Evolutionary conservation across 2,888 invertebrate species (phyloP).

Genomic region (Cheilosia vulpina): DNA sequence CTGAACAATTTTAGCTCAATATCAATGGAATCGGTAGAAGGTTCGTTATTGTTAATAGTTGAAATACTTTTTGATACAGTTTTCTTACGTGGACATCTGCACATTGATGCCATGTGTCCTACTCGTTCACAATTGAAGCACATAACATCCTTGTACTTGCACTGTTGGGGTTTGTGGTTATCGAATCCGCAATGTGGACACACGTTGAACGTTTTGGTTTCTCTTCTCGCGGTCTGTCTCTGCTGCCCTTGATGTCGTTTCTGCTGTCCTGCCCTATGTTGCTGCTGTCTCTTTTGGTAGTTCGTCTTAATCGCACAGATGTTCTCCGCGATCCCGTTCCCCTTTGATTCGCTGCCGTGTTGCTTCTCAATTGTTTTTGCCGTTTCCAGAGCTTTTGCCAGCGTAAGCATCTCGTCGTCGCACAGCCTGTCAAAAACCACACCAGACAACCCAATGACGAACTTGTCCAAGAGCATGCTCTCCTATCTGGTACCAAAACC

Average conservation of each 20-base stretch:
- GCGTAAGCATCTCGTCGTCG: conserved; percentile 19
- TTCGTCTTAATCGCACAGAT: background rate
- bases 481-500: conserved; percentile 14
- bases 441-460: conserved; percentile 16
- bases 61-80: background rate
- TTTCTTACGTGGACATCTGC: conserved; percentile 13
- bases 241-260: conserved; percentile 3
- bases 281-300: background rate
- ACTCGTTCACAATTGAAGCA: conserved; percentile 9
- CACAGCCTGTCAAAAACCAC: conserved; percentile 16
- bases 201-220: background rate
- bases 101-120: conserved; percentile 17
- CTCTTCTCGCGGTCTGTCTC: background rate
- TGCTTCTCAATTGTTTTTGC: conserved; percentile 15
- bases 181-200: background rate
- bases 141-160: conserved; percentile 3
- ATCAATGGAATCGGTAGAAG: background rate
- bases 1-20: conserved; percentile 5
- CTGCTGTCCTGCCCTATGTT: background rate
- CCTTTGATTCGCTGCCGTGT: background rate
- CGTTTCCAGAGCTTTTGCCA: conserved; percentile 16
- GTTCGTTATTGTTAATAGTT: conserved; percentile 11
- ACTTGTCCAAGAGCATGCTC: conserved; percentile 35
- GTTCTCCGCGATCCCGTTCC: background rate
- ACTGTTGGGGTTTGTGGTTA: no score